A percentile compares a stretch with the other conserved stretches of the same genome.
These are phyloP conservation scores for Phoeniculus purpureus DNA, from an alignment of 2,797 vertebrate genomes.

Conservation along the genomic window DNA sequence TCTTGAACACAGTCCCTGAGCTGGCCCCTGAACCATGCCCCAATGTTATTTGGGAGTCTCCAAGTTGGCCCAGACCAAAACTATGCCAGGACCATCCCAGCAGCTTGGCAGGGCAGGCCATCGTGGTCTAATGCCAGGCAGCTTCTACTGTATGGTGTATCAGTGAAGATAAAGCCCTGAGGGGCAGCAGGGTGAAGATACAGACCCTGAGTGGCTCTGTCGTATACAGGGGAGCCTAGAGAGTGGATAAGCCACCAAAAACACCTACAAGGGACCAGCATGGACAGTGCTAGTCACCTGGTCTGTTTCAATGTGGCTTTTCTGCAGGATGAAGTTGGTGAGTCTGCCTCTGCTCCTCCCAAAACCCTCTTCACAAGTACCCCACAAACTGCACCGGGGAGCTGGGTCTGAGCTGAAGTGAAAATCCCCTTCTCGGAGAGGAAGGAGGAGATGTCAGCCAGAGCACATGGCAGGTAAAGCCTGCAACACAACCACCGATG, in stretches of 20 bases:
- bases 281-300: background rate
- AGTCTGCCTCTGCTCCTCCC: background rate
- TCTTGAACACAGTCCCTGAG: background rate
- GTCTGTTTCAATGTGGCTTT: background rate
- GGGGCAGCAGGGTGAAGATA: background rate
- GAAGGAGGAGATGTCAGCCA: background rate
- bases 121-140: fast-evolving
- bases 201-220: background rate
- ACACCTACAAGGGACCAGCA: fast-evolving
- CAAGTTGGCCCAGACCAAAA: background rate
- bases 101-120: background rate
- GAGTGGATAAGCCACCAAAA: background rate
- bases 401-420: background rate
- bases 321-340: background rate
- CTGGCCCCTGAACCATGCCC: background rate
- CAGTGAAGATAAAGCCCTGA: background rate
- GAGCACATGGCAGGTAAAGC: background rate
- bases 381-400: fast-evolving
- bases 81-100: background rate
- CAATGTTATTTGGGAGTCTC: background rate
- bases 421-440: fast-evolving
- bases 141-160: background rate
- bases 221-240: background rate
- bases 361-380: background rate
- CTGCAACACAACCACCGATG: background rate